Evolutionary conservation across 2,113 vertebrate species (phyloP).

Genomic region (Cervus canadensis): DNA sequence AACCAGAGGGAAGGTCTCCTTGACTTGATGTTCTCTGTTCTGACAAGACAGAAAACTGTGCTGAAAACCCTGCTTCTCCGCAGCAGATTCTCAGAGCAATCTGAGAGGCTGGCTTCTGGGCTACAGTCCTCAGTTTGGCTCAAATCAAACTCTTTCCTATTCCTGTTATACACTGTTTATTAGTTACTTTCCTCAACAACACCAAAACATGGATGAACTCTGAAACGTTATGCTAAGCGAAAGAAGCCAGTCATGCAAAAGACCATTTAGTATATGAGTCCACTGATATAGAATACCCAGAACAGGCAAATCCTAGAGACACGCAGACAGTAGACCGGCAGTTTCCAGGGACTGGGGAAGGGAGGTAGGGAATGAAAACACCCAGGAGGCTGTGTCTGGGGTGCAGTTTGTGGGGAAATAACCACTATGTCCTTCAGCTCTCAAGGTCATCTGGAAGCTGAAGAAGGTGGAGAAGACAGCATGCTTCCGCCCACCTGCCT

Average conservation of each 20-base stretch:
- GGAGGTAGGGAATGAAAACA: neutral
- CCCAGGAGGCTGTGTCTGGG: neutral
- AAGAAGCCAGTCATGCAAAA: neutral
- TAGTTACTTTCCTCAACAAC: neutral
- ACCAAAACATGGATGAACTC: neutral
- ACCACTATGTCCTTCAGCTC: neutral
- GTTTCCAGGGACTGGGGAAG: neutral
- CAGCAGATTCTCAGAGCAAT: neutral
- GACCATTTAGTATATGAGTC: fast-evolving
- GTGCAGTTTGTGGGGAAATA: neutral
- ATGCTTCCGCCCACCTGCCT: neutral
- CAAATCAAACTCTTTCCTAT: neutral
- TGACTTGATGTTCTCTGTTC: neutral
- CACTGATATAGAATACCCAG: neutral
- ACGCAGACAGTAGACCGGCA: no score
- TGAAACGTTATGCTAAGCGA: neutral
- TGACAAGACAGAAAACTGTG: neutral
- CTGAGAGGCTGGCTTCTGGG: neutral
- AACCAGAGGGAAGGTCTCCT: neutral
- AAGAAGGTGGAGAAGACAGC: neutral
- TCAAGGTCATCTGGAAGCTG: neutral
- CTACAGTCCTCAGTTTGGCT: neutral
- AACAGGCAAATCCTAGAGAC: neutral
- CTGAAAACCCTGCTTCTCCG: neutral
- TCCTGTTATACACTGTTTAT: neutral